A percentile compares a stretch with the other conserved stretches of the same genome.
Evolutionary conservation across 1,140 invertebrate genomes (phyloP).

Genomic region (Trichonephila clavata): DNA sequence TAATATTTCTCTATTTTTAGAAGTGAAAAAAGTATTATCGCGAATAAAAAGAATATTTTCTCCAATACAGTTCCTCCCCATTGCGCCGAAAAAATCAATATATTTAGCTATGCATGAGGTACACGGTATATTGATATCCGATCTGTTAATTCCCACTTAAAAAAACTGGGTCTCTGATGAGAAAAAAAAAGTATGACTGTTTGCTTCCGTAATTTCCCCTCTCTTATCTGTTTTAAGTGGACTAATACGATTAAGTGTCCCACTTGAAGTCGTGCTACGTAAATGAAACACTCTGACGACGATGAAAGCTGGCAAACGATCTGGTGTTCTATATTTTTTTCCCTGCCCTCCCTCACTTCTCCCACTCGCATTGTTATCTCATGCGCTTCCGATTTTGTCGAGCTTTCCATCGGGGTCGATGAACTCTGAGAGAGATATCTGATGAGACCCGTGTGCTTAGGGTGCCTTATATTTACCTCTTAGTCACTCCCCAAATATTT

Average conservation of each 20-base stretch:
- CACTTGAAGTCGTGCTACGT: conserved; percentile 42
- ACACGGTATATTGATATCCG: too few species aligned
- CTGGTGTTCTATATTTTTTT: conserved; percentile 59
- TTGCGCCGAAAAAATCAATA: too few species aligned
- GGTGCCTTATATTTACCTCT: background rate
- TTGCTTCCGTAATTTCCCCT: background rate
- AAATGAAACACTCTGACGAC: conserved; percentile 35
- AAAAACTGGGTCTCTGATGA: too few species aligned
- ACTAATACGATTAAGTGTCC: conserved; percentile 57
- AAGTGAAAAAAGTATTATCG: too few species aligned
- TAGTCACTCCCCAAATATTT: too few species aligned
- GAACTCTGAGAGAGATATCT: conserved; percentile 38
- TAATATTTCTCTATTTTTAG: too few species aligned
- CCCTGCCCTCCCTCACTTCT: conserved; percentile 23
- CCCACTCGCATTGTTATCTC: conserved; percentile 69
- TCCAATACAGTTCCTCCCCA: too few species aligned
- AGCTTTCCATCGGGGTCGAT: conserved; percentile 49
- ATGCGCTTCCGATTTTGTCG: conserved; percentile 61
- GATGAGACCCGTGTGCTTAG: background rate
- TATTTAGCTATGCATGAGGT: too few species aligned
- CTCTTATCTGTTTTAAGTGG: conserved; percentile 40
- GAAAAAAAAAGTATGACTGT: background rate
- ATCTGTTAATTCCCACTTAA: too few species aligned
- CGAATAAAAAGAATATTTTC: too few species aligned
- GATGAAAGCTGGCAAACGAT: conserved; percentile 58